phyloP scores from a whole-genome alignment of 2,797 vertebrate genomes.

The Anas bahamensis region DNA sequence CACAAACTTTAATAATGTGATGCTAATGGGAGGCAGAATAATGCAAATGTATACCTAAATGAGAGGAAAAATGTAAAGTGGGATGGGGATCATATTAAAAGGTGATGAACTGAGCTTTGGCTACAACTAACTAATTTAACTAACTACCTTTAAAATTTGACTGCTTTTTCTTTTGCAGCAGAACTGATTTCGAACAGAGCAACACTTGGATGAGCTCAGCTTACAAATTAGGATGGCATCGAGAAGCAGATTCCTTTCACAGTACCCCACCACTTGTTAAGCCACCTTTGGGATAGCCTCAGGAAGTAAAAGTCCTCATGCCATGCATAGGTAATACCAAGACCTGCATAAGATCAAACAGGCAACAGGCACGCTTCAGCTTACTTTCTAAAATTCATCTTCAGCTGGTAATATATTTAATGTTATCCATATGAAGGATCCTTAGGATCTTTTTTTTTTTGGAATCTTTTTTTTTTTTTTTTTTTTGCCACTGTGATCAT shows the following conservation, averaged over 20 bases:
- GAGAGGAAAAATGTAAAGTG: not conserved
- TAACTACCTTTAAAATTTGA: not conserved
- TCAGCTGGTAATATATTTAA: not conserved
- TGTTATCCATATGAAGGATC: not conserved
- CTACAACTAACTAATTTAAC: not conserved
- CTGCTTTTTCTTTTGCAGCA: not conserved
- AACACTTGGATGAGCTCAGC: not conserved
- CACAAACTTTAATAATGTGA: not conserved
- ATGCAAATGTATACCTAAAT: not conserved
- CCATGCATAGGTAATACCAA: fast-evolving
- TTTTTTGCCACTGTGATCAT: not conserved
- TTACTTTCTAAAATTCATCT: not conserved
- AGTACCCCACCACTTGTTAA: not conserved
- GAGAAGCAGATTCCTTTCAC: not conserved
- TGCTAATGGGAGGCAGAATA: not conserved
- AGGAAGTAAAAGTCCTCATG: not conserved
- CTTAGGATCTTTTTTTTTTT: too few relatives aligned
- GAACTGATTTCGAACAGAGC: not conserved
- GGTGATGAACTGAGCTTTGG: not conserved
- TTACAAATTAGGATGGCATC: not conserved
- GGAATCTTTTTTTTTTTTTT: not conserved
- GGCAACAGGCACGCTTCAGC: not conserved
- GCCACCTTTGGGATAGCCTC: not conserved
- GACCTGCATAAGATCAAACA: not conserved
- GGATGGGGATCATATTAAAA: not conserved